phyloP scores from a whole-genome alignment of 2,113 vertebrate genomes.

The Calyptommatus sinebrachiatus region DNA sequence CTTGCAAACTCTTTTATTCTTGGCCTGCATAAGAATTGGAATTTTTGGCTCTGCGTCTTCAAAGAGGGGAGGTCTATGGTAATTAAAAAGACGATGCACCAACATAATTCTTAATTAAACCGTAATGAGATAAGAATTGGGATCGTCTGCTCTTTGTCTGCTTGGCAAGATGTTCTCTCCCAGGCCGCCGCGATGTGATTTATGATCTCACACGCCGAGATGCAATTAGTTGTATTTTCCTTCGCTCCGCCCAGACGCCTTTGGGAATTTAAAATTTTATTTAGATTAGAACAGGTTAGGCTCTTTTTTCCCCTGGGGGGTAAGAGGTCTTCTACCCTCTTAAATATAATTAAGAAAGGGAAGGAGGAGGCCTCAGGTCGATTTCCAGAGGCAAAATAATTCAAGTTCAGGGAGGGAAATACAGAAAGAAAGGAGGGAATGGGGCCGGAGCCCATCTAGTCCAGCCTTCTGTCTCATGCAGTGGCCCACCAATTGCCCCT shows the following conservation, averaged over 20 bases:
- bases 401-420: neutral
- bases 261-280: conserved; percentile 57
- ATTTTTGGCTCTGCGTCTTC: conserved; percentile 39
- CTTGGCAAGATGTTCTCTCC: conserved; percentile 57
- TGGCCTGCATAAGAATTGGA: conserved; percentile 47
- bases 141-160: conserved; percentile 50
- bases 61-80: conserved; percentile 64
- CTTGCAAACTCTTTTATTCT: conserved; percentile 75
- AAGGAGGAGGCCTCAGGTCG: neutral
- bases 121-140: conserved; percentile 84
- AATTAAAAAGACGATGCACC: conserved; percentile 85
- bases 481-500: too few species aligned
- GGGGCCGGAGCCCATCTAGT: too few species aligned
- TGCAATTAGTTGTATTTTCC: conserved; percentile 72
- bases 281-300: conserved; percentile 43
- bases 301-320: conserved; percentile 30
- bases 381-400: neutral
- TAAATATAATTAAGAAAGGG: neutral
- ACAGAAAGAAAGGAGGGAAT: neutral
- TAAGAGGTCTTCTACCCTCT: neutral
- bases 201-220: conserved; percentile 73
- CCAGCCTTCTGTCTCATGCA: too few species aligned
- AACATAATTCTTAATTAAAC: conserved; percentile 93
- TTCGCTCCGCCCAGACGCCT: fast-evolving
- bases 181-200: conserved; percentile 80